Percentiles rank a stretch among this genome's conserved stretches.
Evolutionary conservation across 2,888 invertebrate genomes (phyloP).

Genomic region (Halictus quadricinctus): DNA sequence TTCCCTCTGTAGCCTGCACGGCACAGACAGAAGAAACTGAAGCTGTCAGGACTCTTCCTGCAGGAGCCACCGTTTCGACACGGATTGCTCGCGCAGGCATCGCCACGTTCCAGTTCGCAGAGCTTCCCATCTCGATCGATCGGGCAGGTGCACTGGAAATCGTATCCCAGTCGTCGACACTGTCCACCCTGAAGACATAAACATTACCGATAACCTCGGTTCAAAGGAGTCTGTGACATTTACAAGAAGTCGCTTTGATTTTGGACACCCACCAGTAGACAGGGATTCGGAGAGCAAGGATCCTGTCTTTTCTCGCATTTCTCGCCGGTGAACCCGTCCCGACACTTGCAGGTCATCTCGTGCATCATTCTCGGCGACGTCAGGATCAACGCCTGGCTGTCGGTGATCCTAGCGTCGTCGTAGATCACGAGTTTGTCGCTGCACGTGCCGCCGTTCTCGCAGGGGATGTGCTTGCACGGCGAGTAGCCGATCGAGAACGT

Average conservation of each 20-base stretch:
- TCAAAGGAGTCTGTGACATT: background rate
- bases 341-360: conserved; percentile 91
- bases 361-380: conserved; percentile 92
- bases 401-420: conserved; percentile 89
- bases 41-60: conserved; percentile 93
- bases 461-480: conserved; percentile 89
- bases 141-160: conserved; percentile 93
- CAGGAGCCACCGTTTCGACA: conserved; percentile 97
- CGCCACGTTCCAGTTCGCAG: conserved; percentile 92
- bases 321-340: conserved; percentile 92
- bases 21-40: conserved; percentile 95
- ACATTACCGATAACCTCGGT: background rate
- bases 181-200: conserved; percentile 86
- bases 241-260: too few relatives aligned
- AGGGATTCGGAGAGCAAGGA: conserved; percentile 95
- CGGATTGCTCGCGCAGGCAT: conserved; percentile 92
- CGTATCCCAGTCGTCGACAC: conserved; percentile 92
- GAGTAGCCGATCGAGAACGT: conserved; percentile 89
- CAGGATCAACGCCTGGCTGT: conserved; percentile 91
- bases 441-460: conserved; percentile 91
- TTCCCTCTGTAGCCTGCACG: conserved; percentile 95
- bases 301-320: conserved; percentile 94
- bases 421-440: conserved; percentile 88
- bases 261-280: conserved; percentile 83
- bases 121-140: conserved; percentile 90